Evolutionary conservation across 2,888 invertebrate genomes (phyloP).

Genomic region (Amiota communis): DNA sequence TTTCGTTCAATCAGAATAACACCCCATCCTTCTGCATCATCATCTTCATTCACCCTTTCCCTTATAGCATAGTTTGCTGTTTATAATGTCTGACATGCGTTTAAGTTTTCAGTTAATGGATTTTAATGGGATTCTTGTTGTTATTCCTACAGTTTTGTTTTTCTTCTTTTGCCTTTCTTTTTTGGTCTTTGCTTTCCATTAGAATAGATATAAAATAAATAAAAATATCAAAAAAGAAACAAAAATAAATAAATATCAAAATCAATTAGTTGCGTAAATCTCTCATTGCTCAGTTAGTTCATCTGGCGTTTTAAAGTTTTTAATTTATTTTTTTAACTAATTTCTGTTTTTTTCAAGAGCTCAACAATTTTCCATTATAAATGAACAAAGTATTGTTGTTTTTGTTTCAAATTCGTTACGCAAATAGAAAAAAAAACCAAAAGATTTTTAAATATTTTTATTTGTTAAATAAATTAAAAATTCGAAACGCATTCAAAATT

Average conservation of each 20-base stretch:
- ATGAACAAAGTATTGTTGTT: background rate
- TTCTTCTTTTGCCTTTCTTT: constrained; percentile 6
- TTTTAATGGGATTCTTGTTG: constrained; percentile 62
- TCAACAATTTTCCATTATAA: constrained; percentile 27
- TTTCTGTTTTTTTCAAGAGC: constrained; percentile 1
- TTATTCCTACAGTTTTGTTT: constrained; percentile 2
- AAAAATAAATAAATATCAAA: constrained; percentile 57
- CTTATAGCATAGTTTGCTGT: background rate
- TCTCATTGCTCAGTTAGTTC: constrained; percentile 17
- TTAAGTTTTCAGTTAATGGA: constrained; percentile 69
- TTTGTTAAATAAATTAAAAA: constrained; percentile 26
- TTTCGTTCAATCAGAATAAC: background rate
- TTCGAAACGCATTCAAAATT: constrained; percentile 11
- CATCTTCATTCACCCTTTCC: background rate
- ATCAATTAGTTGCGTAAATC: constrained; percentile 66
- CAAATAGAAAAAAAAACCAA: background rate
- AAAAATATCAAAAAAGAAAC: background rate
- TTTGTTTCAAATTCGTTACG: background rate
- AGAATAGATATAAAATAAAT: background rate
- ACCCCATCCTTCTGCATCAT: background rate
- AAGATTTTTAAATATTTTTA: constrained; percentile 9
- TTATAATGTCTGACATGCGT: constrained; percentile 57
- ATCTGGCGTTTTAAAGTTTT: too few relatives aligned
- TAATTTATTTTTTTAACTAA: too few relatives aligned
- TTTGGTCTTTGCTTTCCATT: constrained; percentile 13